Base-by-base conservation (phyloP, 2,888 invertebrate species). In the Cecidostiba fungosa region DNA sequence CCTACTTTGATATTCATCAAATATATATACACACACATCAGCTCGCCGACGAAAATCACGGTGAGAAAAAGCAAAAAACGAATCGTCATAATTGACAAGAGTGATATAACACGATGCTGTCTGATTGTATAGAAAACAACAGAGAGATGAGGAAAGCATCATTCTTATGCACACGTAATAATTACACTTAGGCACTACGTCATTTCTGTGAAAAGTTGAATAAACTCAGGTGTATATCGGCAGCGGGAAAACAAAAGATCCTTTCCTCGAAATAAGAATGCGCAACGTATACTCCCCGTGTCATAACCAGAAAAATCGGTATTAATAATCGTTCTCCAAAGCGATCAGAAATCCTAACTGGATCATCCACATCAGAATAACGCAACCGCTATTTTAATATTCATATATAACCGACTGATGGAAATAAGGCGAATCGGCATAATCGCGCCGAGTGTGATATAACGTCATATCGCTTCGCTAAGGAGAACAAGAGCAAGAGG, bases 1-100 rank as follows among this genome's bases (percentile, higher is more conserved):
- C 59, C 59, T 77, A 62, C 59, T 81, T 85, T 62, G 80, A 85
- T 85, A 85, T 85, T 77, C 70, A 85, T 85, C 70, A 32, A 66
- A 84, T 23, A 59, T 23, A 50, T 19, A 50, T 0, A 12, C 12
- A n/a, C n/a, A n/a, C n/a, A n/a, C n/a, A n/a, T n/a, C n/a, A 54
- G 14, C 59, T 32, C 69, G 4, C 36, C 23, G 39, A 78, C 54
- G 26, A 16, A 66, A 36, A 77, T 26, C 29, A 50, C 36, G n/a
- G 47, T 77, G 80, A 74, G 66, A 78, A 26, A 50, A 81, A 81
- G 76, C 54, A 70, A 62, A 77, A 62, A 72, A 74, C 5, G 23
- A 80, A 70, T 70, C 43, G 29, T 70, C 69, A 54, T 29, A 76
- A 72, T 84, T 39, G 47, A 77, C 59, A n/a, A n/a, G 54, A 14